Percentiles rank a stretch among this genome's conserved stretches.
Conservation (phyloP, 2,888 invertebrate genomes). For the Thereva unica region DNA sequence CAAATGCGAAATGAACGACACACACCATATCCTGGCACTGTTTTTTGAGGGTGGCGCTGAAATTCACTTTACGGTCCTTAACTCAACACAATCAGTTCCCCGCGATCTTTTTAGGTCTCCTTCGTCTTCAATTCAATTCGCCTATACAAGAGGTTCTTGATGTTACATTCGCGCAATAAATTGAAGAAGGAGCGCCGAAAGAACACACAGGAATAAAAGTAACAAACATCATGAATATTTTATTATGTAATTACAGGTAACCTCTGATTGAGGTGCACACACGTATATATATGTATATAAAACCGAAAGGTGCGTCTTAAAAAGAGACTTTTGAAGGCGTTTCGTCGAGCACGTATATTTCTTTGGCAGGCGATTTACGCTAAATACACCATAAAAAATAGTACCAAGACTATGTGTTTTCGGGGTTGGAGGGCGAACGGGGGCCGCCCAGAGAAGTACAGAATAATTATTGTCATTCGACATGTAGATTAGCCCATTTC, state of each 20-base stretch:
- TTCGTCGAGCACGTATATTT: too few species aligned
- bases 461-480: constrained; percentile 22
- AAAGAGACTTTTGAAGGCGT: not conserved
- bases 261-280: constrained; percentile 20
- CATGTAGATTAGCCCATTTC: constrained; percentile 24
- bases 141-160: not conserved
- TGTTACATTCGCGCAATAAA: not conserved
- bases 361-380: constrained; percentile 5
- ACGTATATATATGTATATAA: constrained; percentile 16
- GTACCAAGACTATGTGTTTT: too few species aligned
- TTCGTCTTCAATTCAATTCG: not conserved
- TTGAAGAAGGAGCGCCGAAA: not conserved
- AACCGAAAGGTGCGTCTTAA: constrained; percentile 21
- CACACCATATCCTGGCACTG: too few species aligned
- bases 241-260: constrained; percentile 35
- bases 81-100: too few species aligned
- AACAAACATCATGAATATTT: constrained; percentile 26
- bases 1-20: too few species aligned
- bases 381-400: not conserved
- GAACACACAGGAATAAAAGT: constrained; percentile 6
- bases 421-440: too few species aligned
- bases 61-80: too few species aligned
- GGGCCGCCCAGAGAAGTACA: constrained; percentile 2
- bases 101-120: too few species aligned
- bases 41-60: too few species aligned